Conservation (phyloP, 2,113 vertebrate species). For the Raja brachyura region DNA sequence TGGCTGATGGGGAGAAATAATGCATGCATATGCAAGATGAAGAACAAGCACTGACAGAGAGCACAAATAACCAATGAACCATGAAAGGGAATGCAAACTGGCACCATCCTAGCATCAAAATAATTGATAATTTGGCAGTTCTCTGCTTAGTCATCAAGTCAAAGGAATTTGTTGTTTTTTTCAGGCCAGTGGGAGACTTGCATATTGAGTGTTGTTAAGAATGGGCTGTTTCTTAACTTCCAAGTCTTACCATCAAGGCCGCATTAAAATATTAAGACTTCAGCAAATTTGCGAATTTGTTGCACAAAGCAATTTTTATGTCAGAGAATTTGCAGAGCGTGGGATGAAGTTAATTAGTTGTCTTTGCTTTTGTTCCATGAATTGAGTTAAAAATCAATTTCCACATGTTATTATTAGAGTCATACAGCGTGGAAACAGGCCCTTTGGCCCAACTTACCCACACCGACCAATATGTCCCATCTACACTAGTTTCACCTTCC, state of each 20-base stretch:
- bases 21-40: neutral
- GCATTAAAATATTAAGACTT: neutral
- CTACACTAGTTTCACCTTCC: too few relatives aligned
- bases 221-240: neutral
- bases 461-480: too few relatives aligned
- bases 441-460: too few relatives aligned
- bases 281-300: neutral
- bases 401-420: neutral
- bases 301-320: neutral
- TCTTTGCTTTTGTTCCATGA: neutral
- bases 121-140: neutral
- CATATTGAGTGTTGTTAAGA: neutral
- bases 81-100: neutral
- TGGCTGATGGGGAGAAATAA: neutral
- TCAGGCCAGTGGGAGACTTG: neutral
- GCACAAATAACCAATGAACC: neutral
- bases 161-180: neutral
- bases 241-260: neutral
- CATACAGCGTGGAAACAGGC: too few relatives aligned
- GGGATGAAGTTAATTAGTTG: neutral
- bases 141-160: neutral
- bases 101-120: neutral
- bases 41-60: neutral
- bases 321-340: neutral
- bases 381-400: neutral